Conservation (phyloP, 1,140 invertebrate genomes). For the Triops cancriformis region DNA sequence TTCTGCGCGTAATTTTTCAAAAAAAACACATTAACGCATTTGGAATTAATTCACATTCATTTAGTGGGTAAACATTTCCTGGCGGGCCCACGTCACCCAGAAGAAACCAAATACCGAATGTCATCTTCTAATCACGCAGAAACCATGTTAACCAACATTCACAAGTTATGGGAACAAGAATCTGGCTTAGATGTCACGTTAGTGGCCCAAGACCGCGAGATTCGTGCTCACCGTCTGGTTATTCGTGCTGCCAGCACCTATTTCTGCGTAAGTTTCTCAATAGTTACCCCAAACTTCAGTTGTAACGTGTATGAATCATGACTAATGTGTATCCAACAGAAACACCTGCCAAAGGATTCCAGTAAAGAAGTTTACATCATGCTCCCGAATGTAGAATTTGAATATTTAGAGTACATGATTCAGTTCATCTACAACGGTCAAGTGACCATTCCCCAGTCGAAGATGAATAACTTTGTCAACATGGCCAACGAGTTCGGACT, state of each 20-base stretch:
- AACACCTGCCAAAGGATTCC: neutral
- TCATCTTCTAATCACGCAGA: neutral
- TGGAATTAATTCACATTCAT: neutral
- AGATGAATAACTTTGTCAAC: neutral
- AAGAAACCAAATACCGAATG: neutral
- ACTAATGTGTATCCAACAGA: neutral
- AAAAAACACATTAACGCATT: too few relatives aligned
- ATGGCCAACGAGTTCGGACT: neutral
- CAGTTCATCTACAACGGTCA: conserved; percentile 5
- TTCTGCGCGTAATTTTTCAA: too few relatives aligned
- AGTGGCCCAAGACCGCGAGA: neutral
- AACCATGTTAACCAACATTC: neutral
- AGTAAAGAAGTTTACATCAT: neutral
- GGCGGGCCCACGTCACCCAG: neutral
- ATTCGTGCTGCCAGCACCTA: neutral
- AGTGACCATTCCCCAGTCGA: neutral
- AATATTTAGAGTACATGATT: neutral
- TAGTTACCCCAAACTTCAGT: neutral
- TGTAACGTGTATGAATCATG: neutral
- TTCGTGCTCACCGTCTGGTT: neutral
- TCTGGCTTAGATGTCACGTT: neutral
- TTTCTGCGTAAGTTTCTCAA: neutral
- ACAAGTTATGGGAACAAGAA: neutral
- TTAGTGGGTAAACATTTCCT: neutral
- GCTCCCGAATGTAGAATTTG: conserved; percentile 1